Evolutionary conservation across 2,113 vertebrate genomes (phyloP).

Genomic region (Arvicanthis niloticus): DNA sequence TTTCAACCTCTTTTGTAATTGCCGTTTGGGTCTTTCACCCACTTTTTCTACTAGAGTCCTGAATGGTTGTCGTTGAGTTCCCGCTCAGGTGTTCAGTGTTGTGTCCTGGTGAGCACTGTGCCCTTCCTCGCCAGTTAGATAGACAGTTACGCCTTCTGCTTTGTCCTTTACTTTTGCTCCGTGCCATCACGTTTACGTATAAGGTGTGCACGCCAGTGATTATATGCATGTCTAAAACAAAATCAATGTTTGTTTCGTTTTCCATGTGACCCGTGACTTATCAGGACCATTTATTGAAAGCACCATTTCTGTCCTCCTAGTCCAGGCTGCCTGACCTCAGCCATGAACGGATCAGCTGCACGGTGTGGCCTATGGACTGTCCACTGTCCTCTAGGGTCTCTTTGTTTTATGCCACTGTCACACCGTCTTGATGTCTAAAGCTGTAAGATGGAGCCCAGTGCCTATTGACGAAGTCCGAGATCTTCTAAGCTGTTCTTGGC

Average conservation of each 20-base stretch:
- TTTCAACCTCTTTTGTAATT: slow-evolving; percentile 32
- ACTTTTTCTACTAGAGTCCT: neutral
- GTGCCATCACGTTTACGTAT: neutral
- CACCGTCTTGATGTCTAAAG: slow-evolving; percentile 3
- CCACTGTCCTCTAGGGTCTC: neutral
- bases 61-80: neutral
- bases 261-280: neutral
- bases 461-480: neutral
- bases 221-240: neutral
- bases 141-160: neutral
- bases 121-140: neutral
- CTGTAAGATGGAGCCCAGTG: neutral
- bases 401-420: neutral
- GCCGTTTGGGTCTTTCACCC: slow-evolving; percentile 16
- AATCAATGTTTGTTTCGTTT: slow-evolving; percentile 26
- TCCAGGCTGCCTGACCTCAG: neutral
- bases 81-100: neutral
- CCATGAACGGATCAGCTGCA: neutral
- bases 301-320: neutral
- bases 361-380: neutral
- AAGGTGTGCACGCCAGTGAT: neutral
- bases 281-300: neutral
- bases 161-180: slow-evolving; percentile 47
- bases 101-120: neutral
- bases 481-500: slow-evolving; percentile 21